Evolutionary conservation across 1,140 invertebrate genomes (phyloP), one percentile per base, ranked within the genome.

Genomic region (Cherax quadricarinatus): DNA sequence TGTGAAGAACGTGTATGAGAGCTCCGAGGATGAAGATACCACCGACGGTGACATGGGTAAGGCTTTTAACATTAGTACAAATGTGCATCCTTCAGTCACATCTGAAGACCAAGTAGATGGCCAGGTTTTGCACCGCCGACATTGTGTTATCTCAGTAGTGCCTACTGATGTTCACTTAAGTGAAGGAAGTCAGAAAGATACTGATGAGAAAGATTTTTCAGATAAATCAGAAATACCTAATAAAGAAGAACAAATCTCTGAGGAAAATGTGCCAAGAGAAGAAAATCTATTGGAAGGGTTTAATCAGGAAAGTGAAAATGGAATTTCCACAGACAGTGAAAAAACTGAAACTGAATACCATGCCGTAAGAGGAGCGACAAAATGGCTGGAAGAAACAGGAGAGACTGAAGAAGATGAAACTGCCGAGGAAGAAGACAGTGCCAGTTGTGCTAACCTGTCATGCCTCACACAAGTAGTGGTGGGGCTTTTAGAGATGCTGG

Each of bases 361-460:
- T 66, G 24, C 57, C 48, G 6, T 87, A 24, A n/a, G 75, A 57
- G 79, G 51, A 41, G 49, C 51, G 57, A 91, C 41, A 53, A 85
- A 84, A 62, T 91, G 89, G 89, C 62, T 73, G 21, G 82, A 91
- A 30, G 89, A 85, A 10, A 57, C 53, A 14, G 73, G 53, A 51
- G 89, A 91, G 41, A 85, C 82, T 60, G 89, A 91, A 24, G 89
- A 91, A 21, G 89, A 91, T 48, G 89, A 86, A 57, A 85, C 62
- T 51, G 84, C 57, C 7, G 89, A 91, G 49, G 89, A 91, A n/a
- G 89, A 91, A 1, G 89, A 91, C 9, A 85, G 83, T 53, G 51
- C 30, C 12, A 48, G 30, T 49, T 41, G 51, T 81, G 89, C 24
- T 21, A 79, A 86, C 30, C 53, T 80, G 4, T 91, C 89, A 18